Evolutionary conservation across 2,113 vertebrate genomes (phyloP).

Genomic region (Hippocampus zosterae): DNA sequence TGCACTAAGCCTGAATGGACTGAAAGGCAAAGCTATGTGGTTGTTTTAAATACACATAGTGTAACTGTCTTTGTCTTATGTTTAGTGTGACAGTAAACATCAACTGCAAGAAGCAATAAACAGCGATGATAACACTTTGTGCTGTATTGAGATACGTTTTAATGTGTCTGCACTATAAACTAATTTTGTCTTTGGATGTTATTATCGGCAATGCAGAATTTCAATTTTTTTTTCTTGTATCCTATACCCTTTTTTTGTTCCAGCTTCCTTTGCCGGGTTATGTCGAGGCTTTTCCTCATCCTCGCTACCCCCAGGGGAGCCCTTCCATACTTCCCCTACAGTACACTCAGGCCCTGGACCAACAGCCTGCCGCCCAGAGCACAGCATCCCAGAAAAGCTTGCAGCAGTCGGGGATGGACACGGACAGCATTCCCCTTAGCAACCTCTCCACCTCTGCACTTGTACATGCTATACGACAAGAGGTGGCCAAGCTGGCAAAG

Average conservation of each 20-base stretch:
- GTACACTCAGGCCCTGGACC: conserved; percentile 84
- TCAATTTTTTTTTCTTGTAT: background rate
- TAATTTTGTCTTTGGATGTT: background rate
- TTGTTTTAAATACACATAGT: background rate
- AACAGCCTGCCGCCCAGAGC: conserved; percentile 66
- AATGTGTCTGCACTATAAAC: background rate
- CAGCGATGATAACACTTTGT: background rate
- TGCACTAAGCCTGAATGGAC: background rate
- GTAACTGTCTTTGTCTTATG: no score
- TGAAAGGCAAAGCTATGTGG: background rate
- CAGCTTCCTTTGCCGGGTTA: conserved; percentile 93
- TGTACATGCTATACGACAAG: conserved; percentile 92
- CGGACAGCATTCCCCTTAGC: conserved; percentile 78
- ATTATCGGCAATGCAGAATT: background rate
- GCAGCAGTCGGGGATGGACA: conserved; percentile 74
- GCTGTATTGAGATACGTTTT: background rate
- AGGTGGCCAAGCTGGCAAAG: conserved; percentile 96
- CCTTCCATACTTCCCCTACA: conserved; percentile 82
- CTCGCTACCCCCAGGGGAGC: conserved; percentile 85
- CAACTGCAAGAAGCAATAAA: background rate
- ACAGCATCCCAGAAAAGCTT: conserved; percentile 85
- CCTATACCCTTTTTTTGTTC: conserved; percentile 25
- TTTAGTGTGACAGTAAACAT: background rate
- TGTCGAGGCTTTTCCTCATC: conserved; percentile 90
- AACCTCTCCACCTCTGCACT: conserved; percentile 94